Conservation (phyloP, 2,888 invertebrate genomes). For the Ochlodes sylvanus region DNA sequence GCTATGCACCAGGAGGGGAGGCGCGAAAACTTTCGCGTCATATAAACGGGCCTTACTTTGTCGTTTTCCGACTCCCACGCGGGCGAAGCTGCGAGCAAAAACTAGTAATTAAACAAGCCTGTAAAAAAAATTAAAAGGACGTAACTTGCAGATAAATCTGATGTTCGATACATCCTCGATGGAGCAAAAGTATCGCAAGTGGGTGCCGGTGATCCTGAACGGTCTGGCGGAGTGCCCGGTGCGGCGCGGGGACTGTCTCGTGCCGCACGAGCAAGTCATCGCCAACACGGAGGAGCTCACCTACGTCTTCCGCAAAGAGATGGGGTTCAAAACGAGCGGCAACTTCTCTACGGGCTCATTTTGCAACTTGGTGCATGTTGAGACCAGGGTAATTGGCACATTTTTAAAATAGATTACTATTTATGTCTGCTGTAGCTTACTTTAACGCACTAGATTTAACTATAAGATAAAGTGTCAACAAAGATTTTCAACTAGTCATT, state of each 20-base stretch:
- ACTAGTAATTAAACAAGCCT: no score
- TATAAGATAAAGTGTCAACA: background rate
- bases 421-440: no score
- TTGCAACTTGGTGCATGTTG: constrained; percentile 87
- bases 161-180: constrained; percentile 89
- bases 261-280: constrained; percentile 91
- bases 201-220: constrained; percentile 91
- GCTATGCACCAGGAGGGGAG: no score
- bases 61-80: no score
- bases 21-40: no score
- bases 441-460: no score
- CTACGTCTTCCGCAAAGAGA: constrained; percentile 83
- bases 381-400: constrained; percentile 88
- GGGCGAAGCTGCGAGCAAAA: no score
- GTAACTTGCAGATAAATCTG: constrained; percentile 86
- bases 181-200: constrained; percentile 86
- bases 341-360: constrained; percentile 90
- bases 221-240: constrained; percentile 91
- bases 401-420: no score
- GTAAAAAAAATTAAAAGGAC: background rate
- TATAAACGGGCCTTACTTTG: no score
- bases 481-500: no score
- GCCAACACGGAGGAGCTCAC: constrained; percentile 91
- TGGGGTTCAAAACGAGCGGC: constrained; percentile 86
- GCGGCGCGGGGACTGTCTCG: constrained; percentile 78